Percentiles rank a stretch among this genome's conserved stretches.
Evolutionary conservation across 2,113 vertebrate species (phyloP).

Genomic region (Puntigrus tetrazona): DNA sequence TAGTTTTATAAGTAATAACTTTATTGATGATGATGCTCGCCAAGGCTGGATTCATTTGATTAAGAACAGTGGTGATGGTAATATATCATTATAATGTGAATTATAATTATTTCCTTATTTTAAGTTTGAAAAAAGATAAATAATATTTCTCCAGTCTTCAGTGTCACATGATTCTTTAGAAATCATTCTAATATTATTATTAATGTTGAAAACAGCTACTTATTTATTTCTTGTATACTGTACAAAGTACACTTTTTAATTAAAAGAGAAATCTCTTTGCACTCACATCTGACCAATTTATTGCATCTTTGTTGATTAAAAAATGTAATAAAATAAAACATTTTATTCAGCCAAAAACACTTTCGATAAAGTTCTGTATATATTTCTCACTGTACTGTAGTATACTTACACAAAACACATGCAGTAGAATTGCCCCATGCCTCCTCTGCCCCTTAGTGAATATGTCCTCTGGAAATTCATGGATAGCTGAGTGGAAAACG

Average conservation of each 20-base stretch:
- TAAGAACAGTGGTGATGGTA: no score
- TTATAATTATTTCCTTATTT: not conserved
- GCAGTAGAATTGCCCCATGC: constrained; percentile 76
- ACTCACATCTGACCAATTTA: not conserved
- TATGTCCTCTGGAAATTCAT: constrained; percentile 79
- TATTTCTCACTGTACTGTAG: not conserved
- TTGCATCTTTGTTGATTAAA: not conserved
- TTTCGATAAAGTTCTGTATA: not conserved
- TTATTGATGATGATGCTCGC: no score
- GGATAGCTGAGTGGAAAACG: constrained; percentile 64
- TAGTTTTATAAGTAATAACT: no score
- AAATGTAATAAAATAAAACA: not conserved
- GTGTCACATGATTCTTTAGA: not conserved
- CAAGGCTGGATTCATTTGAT: no score
- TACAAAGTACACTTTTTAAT: not conserved
- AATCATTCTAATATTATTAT: not conserved
- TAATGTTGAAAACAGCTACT: not conserved
- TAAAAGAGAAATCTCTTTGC: not conserved
- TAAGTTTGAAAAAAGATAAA: not conserved
- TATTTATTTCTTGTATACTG: not conserved
- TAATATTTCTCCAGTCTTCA: not conserved
- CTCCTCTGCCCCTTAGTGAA: constrained; percentile 74
- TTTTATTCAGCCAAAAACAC: not conserved
- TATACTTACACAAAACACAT: constrained; percentile 76
- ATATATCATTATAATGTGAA: no score